phyloP scores from a whole-genome alignment of 2,113 vertebrate species.

The Tetraodon nigroviridis region DNA sequence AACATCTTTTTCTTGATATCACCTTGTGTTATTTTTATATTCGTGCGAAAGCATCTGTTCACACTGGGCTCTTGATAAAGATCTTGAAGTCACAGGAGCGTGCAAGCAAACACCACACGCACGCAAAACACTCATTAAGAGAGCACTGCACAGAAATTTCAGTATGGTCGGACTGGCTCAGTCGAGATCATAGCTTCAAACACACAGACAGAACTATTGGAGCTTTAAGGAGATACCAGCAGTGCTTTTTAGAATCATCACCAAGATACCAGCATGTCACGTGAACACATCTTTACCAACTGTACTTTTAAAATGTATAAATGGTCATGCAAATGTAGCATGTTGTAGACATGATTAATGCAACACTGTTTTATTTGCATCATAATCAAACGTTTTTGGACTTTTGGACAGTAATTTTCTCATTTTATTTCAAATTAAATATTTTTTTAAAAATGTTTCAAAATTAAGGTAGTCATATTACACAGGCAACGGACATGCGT shows the following conservation, averaged over 20 bases:
- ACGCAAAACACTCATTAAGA: background rate
- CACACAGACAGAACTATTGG: background rate
- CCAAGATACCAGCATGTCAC: constrained; percentile 30
- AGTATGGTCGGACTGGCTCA: background rate
- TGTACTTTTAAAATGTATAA: background rate
- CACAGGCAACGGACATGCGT: background rate
- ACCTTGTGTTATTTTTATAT: background rate
- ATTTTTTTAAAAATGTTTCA: background rate
- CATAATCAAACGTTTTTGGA: background rate
- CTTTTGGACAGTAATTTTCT: background rate
- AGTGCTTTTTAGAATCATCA: constrained; percentile 3
- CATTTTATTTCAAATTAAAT: background rate
- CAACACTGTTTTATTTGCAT: background rate
- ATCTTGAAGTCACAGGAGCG: constrained; percentile 26
- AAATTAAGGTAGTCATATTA: background rate
- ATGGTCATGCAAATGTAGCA: background rate
- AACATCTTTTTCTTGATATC: too few species aligned
- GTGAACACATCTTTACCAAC: constrained; percentile 20
- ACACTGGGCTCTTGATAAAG: constrained; percentile 30
- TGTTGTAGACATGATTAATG: background rate
- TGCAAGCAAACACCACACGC: constrained; percentile 31
- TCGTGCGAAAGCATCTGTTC: background rate
- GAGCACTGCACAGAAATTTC: background rate
- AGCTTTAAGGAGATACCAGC: background rate
- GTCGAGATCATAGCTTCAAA: background rate